Evolutionary conservation across 2,888 invertebrate species (phyloP).

Genomic region (Aromia moschata): DNA sequence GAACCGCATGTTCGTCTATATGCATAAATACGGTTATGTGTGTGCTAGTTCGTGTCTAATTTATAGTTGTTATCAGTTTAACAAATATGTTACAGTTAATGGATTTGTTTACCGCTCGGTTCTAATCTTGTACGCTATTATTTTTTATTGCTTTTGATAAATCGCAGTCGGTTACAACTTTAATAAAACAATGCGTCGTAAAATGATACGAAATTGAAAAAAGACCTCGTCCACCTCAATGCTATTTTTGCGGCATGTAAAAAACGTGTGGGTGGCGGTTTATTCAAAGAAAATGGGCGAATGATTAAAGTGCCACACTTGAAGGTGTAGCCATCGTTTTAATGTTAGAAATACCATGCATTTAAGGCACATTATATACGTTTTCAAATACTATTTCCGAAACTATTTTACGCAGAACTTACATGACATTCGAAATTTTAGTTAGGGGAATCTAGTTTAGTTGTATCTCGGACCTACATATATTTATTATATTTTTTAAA

Average conservation of each 20-base stretch:
- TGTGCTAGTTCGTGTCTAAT: slow-evolving; percentile 17
- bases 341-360: no score
- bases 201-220: slow-evolving; percentile 17
- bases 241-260: background rate
- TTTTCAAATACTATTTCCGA: no score
- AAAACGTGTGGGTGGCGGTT: background rate
- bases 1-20: background rate
- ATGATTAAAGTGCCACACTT: no score
- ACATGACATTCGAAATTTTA: no score
- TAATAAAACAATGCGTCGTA: slow-evolving; percentile 26
- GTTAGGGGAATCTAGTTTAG: no score
- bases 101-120: slow-evolving; percentile 27
- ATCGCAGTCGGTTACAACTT: slow-evolving; percentile 22
- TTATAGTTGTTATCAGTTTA: slow-evolving; percentile 18
- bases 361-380: no score
- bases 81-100: slow-evolving; percentile 27
- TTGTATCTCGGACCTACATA: no score
- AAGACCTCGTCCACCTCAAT: background rate
- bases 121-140: slow-evolving; percentile 20
- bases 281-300: no score
- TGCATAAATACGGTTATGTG: slow-evolving; percentile 9
- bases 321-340: no score
- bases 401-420: no score
- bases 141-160: slow-evolving; percentile 24
- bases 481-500: no score